Conservation (phyloP, 2,888 invertebrate species). For the Cantharis rufa region DNA sequence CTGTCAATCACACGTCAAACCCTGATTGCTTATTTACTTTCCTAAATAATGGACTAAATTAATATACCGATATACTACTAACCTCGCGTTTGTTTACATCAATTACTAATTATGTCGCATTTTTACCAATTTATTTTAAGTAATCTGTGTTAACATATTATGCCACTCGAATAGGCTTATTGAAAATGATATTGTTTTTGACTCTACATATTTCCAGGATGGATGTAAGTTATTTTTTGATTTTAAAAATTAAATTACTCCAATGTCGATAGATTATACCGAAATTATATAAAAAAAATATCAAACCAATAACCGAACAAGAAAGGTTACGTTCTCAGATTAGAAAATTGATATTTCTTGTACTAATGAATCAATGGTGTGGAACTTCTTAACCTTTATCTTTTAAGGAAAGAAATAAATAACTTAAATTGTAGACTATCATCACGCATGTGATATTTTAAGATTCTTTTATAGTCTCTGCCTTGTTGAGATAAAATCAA, state of each 20-base stretch:
- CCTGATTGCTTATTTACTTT: slow-evolving; percentile 49
- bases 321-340: neutral
- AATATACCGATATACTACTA: slow-evolving; percentile 22
- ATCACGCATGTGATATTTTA: neutral
- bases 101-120: slow-evolving; percentile 15
- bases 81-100: slow-evolving; percentile 23
- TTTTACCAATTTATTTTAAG: neutral
- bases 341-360: neutral
- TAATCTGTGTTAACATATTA: neutral
- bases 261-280: neutral
- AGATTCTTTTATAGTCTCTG: neutral
- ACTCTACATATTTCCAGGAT: neutral
- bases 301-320: neutral
- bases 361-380: neutral
- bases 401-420: neutral
- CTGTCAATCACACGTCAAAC: slow-evolving; percentile 49
- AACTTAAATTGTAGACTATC: neutral
- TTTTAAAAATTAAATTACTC: neutral
- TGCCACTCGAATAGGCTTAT: neutral
- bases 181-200: neutral
- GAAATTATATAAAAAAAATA: neutral
- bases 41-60: slow-evolving; percentile 44
- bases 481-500: neutral
- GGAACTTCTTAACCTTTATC: neutral
- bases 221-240: no score